Conservation (phyloP, 2,113 vertebrate genomes). For the Antechinus flavipes region DNA sequence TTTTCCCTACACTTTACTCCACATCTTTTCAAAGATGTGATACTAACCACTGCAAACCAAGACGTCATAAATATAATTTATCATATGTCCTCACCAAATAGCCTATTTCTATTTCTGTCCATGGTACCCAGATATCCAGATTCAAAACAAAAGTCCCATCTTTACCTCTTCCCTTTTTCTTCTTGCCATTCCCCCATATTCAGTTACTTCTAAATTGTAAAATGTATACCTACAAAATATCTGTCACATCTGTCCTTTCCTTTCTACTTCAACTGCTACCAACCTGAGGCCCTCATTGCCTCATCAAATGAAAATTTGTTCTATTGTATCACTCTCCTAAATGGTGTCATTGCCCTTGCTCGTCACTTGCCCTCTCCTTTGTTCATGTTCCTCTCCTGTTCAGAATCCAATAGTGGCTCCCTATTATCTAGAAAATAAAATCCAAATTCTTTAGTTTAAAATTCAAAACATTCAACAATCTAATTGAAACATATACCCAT, state of each 20-base stretch:
- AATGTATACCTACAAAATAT: not conserved
- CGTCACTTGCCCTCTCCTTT: no score
- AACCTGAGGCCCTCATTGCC: not conserved
- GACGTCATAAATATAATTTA: not conserved
- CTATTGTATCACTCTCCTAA: not conserved
- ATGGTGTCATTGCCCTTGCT: not conserved
- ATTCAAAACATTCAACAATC: not conserved
- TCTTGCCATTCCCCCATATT: not conserved
- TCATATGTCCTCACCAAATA: not conserved
- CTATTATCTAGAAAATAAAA: not conserved
- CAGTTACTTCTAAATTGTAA: not conserved
- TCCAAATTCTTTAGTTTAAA: not conserved
- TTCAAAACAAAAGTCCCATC: not conserved
- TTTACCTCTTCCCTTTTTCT: not conserved
- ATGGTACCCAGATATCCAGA: not conserved
- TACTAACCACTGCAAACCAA: not conserved
- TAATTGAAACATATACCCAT: not conserved
- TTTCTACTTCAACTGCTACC: not conserved
- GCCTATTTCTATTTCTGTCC: not conserved
- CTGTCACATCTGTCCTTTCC: not conserved
- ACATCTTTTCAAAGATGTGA: not conserved
- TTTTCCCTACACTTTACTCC: not conserved
- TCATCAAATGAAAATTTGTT: not conserved
- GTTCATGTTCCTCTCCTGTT: not conserved
- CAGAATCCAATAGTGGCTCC: not conserved